These are phyloP conservation scores for Basileuterus tristriatus DNA, from an alignment of 2,797 vertebrate genomes.

Conservation along the genomic window DNA sequence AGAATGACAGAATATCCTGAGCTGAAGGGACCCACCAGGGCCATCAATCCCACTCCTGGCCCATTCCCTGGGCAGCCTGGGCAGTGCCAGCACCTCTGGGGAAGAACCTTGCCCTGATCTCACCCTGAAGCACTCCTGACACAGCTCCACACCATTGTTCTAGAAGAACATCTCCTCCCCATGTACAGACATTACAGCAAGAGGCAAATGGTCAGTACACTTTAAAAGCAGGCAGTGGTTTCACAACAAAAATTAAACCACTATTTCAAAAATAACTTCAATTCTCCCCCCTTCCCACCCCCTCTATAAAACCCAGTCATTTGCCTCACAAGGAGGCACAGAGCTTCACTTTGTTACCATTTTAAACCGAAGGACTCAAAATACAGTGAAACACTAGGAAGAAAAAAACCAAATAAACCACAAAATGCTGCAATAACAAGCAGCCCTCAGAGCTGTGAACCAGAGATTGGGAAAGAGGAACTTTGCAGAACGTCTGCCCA, in stretches of 20 bases:
- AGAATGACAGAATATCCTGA: background rate
- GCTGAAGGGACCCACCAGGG: fast-evolving
- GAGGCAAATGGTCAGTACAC: background rate
- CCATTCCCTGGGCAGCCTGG: background rate
- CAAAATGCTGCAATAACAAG: background rate
- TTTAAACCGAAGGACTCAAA: background rate
- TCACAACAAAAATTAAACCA: background rate
- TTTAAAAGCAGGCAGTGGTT: background rate
- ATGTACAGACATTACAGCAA: background rate
- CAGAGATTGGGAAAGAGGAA: background rate
- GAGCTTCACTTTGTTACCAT: background rate
- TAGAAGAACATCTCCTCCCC: background rate
- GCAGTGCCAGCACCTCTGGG: background rate
- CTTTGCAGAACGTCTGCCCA: background rate
- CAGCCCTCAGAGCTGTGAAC: background rate
- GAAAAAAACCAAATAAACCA: background rate
- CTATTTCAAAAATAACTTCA: background rate
- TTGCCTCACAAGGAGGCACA: background rate
- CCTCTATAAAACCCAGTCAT: background rate
- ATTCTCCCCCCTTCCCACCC: background rate
- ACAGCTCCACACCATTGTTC: background rate
- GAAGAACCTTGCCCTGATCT: background rate
- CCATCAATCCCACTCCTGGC: background rate
- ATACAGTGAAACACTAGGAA: background rate
- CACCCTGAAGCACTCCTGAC: fast-evolving